Evolutionary conservation across 1,140 invertebrate genomes (phyloP).

Genomic region (Cardiocondyla obscurior): DNA sequence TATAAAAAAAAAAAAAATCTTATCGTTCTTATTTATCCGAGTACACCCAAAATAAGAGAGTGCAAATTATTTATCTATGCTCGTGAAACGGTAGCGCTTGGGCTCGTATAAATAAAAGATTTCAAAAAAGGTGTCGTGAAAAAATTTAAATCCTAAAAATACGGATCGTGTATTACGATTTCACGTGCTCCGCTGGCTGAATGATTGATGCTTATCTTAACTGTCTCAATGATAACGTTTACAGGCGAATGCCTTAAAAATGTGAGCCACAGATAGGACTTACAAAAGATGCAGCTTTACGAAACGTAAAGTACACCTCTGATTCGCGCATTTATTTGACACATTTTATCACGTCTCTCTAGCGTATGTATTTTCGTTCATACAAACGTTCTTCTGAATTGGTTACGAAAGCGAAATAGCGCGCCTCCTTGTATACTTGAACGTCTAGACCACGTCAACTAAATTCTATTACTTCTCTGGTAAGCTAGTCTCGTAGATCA

Average conservation of each 20-base stretch:
- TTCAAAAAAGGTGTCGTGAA: neutral
- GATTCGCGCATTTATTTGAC: neutral
- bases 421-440: neutral
- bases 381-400: no score
- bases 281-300: neutral
- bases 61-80: neutral
- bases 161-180: constrained; percentile 23
- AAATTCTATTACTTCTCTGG: neutral
- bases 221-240: constrained; percentile 18
- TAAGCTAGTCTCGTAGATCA: constrained; percentile 12
- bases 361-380: no score
- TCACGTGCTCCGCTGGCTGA: constrained; percentile 2
- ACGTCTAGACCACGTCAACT: neutral
- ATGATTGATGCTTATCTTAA: constrained; percentile 30
- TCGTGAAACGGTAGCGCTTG: neutral
- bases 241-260: constrained; percentile 15
- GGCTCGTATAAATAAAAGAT: neutral
- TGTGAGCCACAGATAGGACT: neutral
- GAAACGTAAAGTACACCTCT: neutral
- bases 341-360: no score
- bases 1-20: constrained; percentile 3
- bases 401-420: neutral
- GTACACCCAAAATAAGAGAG: no score
- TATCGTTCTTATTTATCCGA: neutral
- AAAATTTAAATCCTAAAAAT: constrained; percentile 34